A percentile compares a stretch with the other conserved stretches of the same genome.
These are phyloP conservation scores for Otolemur garnettii DNA, from an alignment of 2,113 vertebrate genomes.

Conservation along the genomic window DNA sequence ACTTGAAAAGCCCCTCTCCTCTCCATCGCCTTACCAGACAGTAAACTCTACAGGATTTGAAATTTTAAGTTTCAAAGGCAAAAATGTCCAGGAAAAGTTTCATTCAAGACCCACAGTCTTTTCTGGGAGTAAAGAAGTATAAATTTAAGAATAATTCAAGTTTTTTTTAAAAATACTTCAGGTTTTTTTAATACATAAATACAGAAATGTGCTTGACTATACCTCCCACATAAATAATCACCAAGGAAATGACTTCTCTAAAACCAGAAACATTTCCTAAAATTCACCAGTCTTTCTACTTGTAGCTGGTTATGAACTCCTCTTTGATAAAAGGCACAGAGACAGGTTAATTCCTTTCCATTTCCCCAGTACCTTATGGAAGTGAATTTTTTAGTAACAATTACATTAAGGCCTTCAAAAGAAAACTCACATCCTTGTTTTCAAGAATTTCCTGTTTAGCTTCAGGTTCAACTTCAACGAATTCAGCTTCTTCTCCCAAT, in stretches of 20 bases:
- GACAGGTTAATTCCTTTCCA: neutral
- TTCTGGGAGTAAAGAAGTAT: neutral
- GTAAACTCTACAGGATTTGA: neutral
- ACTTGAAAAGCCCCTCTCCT: neutral
- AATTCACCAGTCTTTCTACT: neutral
- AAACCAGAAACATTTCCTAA: neutral
- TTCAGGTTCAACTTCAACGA: slow-evolving; percentile 93
- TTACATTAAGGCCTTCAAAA: rapidly evolving
- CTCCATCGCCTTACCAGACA: neutral
- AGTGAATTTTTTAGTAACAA: rapidly evolving
- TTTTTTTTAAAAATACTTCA: neutral
- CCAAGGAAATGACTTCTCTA: neutral
- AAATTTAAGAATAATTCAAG: neutral
- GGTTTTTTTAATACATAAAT: neutral
- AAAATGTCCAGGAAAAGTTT: neutral
- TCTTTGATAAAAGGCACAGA: neutral
- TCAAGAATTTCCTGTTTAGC: slow-evolving; percentile 96
- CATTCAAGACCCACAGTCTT: neutral
- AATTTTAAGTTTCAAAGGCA: neutral
- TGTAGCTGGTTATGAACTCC: neutral
- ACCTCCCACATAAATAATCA: neutral
- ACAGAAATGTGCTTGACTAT: neutral
- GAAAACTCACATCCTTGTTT: slow-evolving; percentile 95
- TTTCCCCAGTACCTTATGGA: rapidly evolving
- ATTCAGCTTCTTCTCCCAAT: slow-evolving; percentile 92